A percentile compares a stretch with the other conserved stretches of the same genome.
Evolutionary conservation across 2,113 vertebrate species (phyloP).

Genomic region (Asarcornis scutulata): DNA sequence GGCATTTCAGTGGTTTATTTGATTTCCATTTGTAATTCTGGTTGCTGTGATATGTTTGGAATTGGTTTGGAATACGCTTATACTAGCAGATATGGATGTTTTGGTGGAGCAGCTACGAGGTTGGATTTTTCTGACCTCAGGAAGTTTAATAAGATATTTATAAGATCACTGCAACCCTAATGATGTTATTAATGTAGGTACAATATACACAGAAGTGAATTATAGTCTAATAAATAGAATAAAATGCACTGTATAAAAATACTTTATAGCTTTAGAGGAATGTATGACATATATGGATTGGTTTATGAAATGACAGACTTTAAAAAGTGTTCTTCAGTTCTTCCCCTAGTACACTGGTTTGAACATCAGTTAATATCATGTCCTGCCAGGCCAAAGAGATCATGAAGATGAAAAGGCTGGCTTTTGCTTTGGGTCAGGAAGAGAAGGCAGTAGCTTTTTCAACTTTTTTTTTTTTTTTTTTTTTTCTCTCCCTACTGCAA

Average conservation of each 20-base stretch:
- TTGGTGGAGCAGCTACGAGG: not conserved
- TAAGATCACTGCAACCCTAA: not conserved
- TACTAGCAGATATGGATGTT: not conserved
- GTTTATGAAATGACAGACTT: not conserved
- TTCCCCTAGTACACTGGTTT: not conserved
- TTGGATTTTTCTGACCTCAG: not conserved
- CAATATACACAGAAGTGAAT: not conserved
- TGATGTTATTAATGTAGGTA: not conserved
- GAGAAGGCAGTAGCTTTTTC: not conserved
- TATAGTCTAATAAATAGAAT: slow-evolving; percentile 27
- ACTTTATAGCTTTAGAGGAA: not conserved
- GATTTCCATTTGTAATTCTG: not conserved
- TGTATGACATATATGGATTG: not conserved
- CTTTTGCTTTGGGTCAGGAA: not conserved
- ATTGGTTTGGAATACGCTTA: not conserved
- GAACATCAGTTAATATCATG: not conserved
- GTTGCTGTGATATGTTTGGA: not conserved
- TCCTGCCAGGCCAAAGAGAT: not conserved
- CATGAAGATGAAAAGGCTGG: not conserved
- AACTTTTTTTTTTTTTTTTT: not conserved
- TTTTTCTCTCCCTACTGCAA: not conserved
- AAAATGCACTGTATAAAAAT: not conserved
- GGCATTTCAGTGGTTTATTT: not conserved
- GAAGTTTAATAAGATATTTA: not conserved
- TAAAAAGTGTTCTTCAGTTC: not conserved